Evolutionary conservation across 2,113 vertebrate species (phyloP), one percentile per base, ranked within the genome.

Genomic region (Okapia johnstoni): DNA sequence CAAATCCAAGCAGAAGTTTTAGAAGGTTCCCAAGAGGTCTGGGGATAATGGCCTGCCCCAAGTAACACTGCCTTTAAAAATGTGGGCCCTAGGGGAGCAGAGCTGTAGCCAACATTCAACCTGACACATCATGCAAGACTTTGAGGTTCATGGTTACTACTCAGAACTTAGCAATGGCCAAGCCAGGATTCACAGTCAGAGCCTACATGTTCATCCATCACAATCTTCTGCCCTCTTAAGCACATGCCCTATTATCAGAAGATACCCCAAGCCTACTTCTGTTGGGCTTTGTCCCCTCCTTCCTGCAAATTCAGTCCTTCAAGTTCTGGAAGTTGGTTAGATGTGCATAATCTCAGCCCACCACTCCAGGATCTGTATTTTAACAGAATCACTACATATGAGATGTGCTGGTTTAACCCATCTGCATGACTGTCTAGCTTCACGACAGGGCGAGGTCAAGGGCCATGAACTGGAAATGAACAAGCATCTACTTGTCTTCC

Each of bases 391-490:
- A 16, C 13, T 15, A 87, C 12, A 9, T 46, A 80, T 33, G 21
- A n/a, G 28, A 63, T n/a, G 57, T 4, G 28, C 61, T 83, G 61
- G n/a, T 6, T 60, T 58, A 76, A 83, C 58, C 36, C 46, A 48
- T 19, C 13, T 0, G 1, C 36, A 1, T 40, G 48, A 58, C 17
- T 1, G 0, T 13, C 10, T 2, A 1, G 7, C 14, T 40, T 55
- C 84, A 77, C 7, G 33, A 50, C 23, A 23, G 52, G 52, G 57
- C 25, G 25, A 92, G 16, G 36, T 21, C 76, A 43, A 55, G 13
- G 58, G 55, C 52, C 40, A n/a, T 46, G 7, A 73, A 55, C 6
- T 25, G 40, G 61, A 85, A 61, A 43, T 25, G 21, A 4, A 50
- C 80, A n/a, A 52, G 1, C 48, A 66, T 6, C 25, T 3, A 7